Conservation (phyloP, 2,888 invertebrate species). For the Argynnis bischoffii region DNA sequence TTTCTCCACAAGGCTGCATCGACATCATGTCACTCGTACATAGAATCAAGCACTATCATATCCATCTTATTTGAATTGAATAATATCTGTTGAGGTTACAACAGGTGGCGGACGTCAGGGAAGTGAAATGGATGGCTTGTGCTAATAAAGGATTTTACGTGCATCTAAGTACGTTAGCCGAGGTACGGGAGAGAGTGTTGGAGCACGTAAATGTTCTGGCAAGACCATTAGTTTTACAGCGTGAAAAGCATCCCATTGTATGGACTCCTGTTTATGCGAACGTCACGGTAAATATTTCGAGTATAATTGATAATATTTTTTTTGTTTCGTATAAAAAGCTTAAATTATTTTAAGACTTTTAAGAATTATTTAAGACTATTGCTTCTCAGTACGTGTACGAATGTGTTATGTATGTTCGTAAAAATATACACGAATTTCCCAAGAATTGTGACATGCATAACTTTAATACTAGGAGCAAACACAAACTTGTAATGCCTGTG, state of each 20-base stretch:
- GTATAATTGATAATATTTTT: background rate
- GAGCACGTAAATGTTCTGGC: slow-evolving; percentile 99
- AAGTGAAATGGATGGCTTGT: slow-evolving; percentile 99
- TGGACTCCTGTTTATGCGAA: slow-evolving; percentile 99
- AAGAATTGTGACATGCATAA: too few relatives aligned
- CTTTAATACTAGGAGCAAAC: too few relatives aligned
- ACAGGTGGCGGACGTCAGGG: slow-evolving; percentile 92
- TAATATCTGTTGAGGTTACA: slow-evolving; percentile 50
- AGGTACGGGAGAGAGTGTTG: slow-evolving; percentile 97
- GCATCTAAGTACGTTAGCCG: slow-evolving; percentile 97
- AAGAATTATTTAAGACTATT: too few relatives aligned
- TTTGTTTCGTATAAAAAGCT: background rate
- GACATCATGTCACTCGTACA: slow-evolving; percentile 33
- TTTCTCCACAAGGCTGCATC: slow-evolving; percentile 41
- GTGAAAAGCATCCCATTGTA: slow-evolving; percentile 93
- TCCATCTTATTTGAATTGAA: slow-evolving; percentile 26
- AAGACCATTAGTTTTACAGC: slow-evolving; percentile 94
- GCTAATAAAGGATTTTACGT: slow-evolving; percentile 98
- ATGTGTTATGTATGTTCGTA: too few relatives aligned
- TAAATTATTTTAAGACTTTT: too few relatives aligned
- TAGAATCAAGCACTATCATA: slow-evolving; percentile 24
- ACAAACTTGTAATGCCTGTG: too few relatives aligned
- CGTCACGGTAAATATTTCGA: slow-evolving; percentile 85
- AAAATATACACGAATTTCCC: too few relatives aligned
- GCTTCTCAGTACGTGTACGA: too few relatives aligned